Evolutionary conservation across 2,113 vertebrate genomes (phyloP), one percentile per base, ranked within the genome.

Genomic region (Anguilla japonica): DNA sequence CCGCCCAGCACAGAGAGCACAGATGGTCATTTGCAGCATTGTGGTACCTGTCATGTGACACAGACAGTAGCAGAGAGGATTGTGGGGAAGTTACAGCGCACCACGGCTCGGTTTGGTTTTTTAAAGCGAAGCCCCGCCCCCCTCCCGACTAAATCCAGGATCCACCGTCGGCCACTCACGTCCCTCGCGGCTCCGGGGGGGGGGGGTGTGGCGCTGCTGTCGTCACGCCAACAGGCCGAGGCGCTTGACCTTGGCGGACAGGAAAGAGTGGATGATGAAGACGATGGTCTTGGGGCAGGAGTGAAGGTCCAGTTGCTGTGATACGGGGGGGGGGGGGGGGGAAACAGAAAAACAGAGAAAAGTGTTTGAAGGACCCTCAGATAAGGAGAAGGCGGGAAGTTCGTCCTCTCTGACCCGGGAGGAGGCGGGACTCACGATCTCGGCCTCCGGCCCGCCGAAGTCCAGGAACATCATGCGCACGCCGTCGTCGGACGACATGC

Each of bases 181-280:
- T 34, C 34, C 34, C 34, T 14, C 57, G 14, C 57, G 14, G 14
- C 57, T 60, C 57, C 57, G 14, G 57, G 57, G 6, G 14, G 53
- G 83, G 46, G 13, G 50, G 9, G 50, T 53, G 50, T 53, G 8
- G 11, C 11, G 50, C 7, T 85, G 82, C 81, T 34, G 8, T 94
- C 91, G 91, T 96, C 93, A 99, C 0, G 97, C 97, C 94, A 99
- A 92, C 88, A 99, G 96, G 87, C 98, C 98, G 13, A 99, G 96
- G n/a, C 98, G 96, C 92, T 98, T 98, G 88, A 99, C 97, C 91
- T 99, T 99, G 85, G 98, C 98, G 0, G 98, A 99, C 83, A 99
- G 96, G 95, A 99, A 99, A 81, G 98, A 98, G 96, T 99, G 98
- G 93, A 99, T 98, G 96, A 99, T 99, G 96, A 99, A 99, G 89